These are phyloP conservation scores for Lophochroa leadbeateri DNA, from an alignment of 2,113 vertebrate species.

Conservation along the genomic window DNA sequence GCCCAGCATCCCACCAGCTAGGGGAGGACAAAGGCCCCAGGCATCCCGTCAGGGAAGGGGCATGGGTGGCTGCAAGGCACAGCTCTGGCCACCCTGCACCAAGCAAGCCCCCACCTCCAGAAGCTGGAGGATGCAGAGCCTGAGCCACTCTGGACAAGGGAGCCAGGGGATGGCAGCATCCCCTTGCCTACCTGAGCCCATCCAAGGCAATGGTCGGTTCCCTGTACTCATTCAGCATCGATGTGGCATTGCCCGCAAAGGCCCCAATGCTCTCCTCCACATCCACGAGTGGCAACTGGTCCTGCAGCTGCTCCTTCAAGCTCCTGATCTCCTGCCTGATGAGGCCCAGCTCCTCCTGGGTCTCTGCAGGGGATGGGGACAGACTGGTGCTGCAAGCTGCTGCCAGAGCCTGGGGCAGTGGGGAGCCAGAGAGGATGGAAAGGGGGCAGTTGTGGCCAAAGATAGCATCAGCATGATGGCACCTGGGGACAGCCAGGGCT, in stretches of 20 bases:
- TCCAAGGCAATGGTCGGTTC: not conserved
- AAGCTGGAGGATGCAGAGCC: not conserved
- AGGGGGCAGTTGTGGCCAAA: not conserved
- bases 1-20: not conserved
- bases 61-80: not conserved
- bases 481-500: not conserved
- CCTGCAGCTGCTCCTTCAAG: not conserved
- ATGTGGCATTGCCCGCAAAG: not conserved
- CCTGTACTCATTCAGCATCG: not conserved
- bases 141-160: not conserved
- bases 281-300: not conserved
- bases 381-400: not conserved
- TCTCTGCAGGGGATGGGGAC: slow-evolving; percentile 40
- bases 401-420: fast-evolving
- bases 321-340: slow-evolving; percentile 63
- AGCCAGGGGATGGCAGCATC: fast-evolving
- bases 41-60: not conserved
- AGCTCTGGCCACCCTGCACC: not conserved
- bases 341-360: slow-evolving; percentile 39
- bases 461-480: not conserved
- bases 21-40: not conserved
- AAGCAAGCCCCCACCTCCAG: not conserved
- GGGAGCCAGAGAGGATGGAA: not conserved
- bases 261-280: not conserved
- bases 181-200: slow-evolving; percentile 62